Evolutionary conservation across 2,888 invertebrate species (phyloP), one percentile per base, ranked within the genome.

Genomic region (Syrista parreyssii): DNA sequence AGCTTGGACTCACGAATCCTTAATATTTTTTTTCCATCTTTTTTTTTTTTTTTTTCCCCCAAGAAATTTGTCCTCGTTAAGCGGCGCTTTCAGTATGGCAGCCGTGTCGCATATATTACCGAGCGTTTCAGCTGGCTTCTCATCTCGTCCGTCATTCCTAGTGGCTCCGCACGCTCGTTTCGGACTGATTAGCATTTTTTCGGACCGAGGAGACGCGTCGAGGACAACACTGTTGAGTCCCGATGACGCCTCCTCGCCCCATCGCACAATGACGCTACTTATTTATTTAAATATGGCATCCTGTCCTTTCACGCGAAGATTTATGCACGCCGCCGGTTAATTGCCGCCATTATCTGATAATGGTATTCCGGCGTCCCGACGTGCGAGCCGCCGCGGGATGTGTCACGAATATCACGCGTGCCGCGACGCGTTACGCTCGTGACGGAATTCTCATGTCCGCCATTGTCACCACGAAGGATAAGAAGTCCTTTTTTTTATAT

Each of bases 281-380:
- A 91, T 91, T 91, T 91, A 91, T 91, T 91, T 91, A 90, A 91
- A 91, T 89, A 90, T 88, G 88, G 90, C 89, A 89, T 91, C 91
- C 90, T 90, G 91, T 90, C 89, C 90, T 91, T 91, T 91, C 91
- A 91, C 86, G 85, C 85, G 84, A 89, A 89, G 90, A 91, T 91
- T 90, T 90, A 90, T 89, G 89, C 90, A 89, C 87, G 89, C 86
- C 89, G 89, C 86, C 88, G 88, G 90, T 91, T 91, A 91, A 91
- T 91, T 91, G 90, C 90, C 88, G 87, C 86, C 87, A 90, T 91
- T 91, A 90, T 90, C 84, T 87, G 88, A 88, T 91, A 91, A 91
- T 91, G 89, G 88, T 91, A 91, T 91, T 91, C 91, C 88, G 85
- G 85, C 87, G 86, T 85, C 83, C 82, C 86, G 85, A 79, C 84